Base-by-base conservation (phyloP, 2,797 vertebrate species). In the Bryconaethiops microstoma region DNA sequence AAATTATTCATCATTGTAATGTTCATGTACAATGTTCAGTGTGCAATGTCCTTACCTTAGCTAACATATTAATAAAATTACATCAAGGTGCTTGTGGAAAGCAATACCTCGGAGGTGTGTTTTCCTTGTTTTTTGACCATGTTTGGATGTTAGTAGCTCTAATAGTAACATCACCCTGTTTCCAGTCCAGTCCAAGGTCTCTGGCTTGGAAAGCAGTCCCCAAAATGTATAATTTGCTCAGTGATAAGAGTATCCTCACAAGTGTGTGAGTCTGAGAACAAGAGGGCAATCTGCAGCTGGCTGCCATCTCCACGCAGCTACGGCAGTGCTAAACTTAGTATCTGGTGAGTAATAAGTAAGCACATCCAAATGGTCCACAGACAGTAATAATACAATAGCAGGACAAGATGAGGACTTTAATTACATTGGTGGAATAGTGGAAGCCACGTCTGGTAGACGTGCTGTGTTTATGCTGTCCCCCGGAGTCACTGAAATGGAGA, bases 261-360 rank as follows among this genome's bases (percentile, higher is more conserved):
- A 90, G 85, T 89, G 86, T 77, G 81, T 81, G 77, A 84, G 87
- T 88, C 86, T 85, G 87, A 48, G 80, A 82, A 87, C 81, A 87
- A 85, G 83, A 63, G 83, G 82, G 82, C 87, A 87, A 88, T 92
- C 87, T 89, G 79, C 93, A 93, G 92, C 91, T 92, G 92, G 90
- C 89, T 81, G 87, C 88, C 81, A 80, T 87, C 87, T 85, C 86
- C 72, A 76, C 83, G 59, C 87, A 86, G 92, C 88, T 87, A 60
- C 86, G 80, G 86, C 85, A 86, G 86, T 80, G 90, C 92, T 94
- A 93, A 91, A 92, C 93, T 94, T 93, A 93, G 93, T 86, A 91
- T 87, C 86, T 67, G 87, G 92, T 90, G 90, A 91, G 91, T 93
- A 94, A 93, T 93, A 92, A 92, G 89, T 91, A 91, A 91, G 90